Conservation (phyloP, 30 jellyfish, hydroid and myxozoan species). For the Pelagia noctiluca region DNA sequence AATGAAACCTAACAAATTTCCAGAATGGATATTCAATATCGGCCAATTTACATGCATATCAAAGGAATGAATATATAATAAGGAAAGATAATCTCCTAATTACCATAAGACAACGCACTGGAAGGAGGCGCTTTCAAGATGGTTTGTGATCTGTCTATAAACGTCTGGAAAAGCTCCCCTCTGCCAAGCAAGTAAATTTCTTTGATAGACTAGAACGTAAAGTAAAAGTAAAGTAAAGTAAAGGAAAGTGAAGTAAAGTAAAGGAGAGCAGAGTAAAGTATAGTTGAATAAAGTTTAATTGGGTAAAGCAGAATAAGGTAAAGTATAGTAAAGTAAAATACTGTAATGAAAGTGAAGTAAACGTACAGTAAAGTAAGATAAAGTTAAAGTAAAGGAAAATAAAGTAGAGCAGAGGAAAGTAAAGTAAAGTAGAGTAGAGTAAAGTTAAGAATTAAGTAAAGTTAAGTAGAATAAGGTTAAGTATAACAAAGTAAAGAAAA, state of each 20-base stretch:
- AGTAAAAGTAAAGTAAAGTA: background rate
- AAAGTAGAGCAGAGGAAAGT: background rate
- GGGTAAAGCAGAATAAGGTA: background rate
- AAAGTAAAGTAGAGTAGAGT: background rate
- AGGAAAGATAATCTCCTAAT: too few relatives aligned
- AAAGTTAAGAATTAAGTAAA: background rate
- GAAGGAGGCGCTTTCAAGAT: constrained; percentile 93
- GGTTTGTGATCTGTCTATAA: constrained; percentile 78
- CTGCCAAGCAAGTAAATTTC: constrained; percentile 94
- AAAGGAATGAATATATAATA: too few relatives aligned
- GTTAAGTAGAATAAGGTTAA: background rate
- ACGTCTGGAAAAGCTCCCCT: constrained; percentile 95
- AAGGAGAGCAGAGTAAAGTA: background rate
- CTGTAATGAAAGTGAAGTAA: background rate
- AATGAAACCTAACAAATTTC: too few relatives aligned
- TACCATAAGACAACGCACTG: constrained; percentile 71
- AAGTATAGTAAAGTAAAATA: background rate
- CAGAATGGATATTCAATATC: too few relatives aligned
- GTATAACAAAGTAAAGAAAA: background rate
- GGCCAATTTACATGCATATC: too few relatives aligned
- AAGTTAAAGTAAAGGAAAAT: background rate
- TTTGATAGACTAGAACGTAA: constrained; percentile 67
- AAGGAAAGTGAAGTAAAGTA: background rate
- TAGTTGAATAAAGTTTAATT: background rate
- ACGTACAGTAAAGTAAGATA: background rate